Percentiles rank a stretch among this genome's conserved stretches.
These are phyloP conservation scores for Scortum barcoo DNA, from an alignment of 2,113 vertebrate species.

Conservation along the genomic window DNA sequence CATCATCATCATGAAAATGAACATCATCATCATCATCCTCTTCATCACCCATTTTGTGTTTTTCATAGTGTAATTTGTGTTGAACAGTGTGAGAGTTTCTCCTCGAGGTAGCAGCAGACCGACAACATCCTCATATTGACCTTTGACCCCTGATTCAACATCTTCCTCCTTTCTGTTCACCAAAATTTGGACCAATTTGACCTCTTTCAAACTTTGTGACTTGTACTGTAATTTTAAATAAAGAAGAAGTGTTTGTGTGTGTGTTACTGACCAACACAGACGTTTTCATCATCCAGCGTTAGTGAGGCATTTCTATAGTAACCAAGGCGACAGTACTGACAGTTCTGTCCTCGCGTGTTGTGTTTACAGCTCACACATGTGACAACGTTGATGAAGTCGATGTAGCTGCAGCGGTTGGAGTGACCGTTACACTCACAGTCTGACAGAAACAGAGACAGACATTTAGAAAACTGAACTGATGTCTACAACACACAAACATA, in stretches of 20 bases:
- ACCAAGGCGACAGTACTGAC: slow-evolving; percentile 94
- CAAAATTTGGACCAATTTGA: too few species aligned
- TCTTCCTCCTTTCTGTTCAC: too few species aligned
- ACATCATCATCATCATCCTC: too few species aligned
- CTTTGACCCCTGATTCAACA: too few species aligned
- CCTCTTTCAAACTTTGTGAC: neutral
- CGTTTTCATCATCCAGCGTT: slow-evolving; percentile 88
- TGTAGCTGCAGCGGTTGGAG: slow-evolving; percentile 98
- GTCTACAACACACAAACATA: neutral
- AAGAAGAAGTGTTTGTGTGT: neutral
- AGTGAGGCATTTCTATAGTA: slow-evolving; percentile 91
- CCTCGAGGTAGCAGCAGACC: neutral
- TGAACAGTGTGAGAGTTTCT: neutral
- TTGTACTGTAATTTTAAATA: neutral
- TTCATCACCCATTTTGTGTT: too few species aligned
- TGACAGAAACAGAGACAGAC: slow-evolving; percentile 67
- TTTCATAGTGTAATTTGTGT: too few species aligned
- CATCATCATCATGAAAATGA: too few species aligned
- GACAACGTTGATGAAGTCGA: slow-evolving; percentile 95
- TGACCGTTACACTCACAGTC: slow-evolving; percentile 96
- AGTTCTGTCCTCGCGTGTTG: slow-evolving; percentile 95
- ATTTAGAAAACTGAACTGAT: neutral
- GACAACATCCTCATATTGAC: too few species aligned
- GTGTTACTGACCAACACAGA: slow-evolving; percentile 90
- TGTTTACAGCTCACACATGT: slow-evolving; percentile 98